A percentile compares a stretch with the other conserved stretches of the same genome.
Evolutionary conservation across 1,140 invertebrate genomes (phyloP).

Genomic region (Zaprionus kolodkinae): DNA sequence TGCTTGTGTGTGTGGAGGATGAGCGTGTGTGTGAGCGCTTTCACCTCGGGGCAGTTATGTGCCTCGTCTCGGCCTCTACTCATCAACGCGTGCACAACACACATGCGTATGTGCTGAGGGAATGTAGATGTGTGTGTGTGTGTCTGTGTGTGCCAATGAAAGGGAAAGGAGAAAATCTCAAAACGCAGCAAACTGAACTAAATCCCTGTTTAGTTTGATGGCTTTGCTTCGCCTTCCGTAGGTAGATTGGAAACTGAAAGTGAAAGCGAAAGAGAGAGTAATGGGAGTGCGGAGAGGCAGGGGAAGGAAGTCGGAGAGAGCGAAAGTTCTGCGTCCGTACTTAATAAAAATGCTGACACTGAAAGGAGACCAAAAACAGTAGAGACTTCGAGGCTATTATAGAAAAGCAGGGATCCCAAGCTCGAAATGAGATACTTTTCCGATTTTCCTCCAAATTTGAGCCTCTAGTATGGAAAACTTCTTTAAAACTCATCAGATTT

Average conservation of each 20-base stretch:
- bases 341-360: slow-evolving; percentile 52
- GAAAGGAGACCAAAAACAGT: not conserved
- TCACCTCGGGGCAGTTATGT: slow-evolving; percentile 37
- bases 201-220: slow-evolving; percentile 72
- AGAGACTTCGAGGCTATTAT: not conserved
- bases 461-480: too few relatives aligned
- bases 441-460: too few relatives aligned
- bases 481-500: too few relatives aligned
- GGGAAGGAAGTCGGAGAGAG: not conserved
- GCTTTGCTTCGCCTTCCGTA: slow-evolving; percentile 39
- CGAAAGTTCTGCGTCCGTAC: slow-evolving; percentile 39
- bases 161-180: slow-evolving; percentile 61
- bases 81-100: slow-evolving; percentile 36
- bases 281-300: not conserved
- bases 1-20: slow-evolving; percentile 4
- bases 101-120: slow-evolving; percentile 5
- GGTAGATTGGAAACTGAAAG: slow-evolving; percentile 53
- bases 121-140: slow-evolving; percentile 27
- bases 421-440: not conserved
- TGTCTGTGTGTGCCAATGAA: slow-evolving; percentile 67
- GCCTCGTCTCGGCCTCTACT: slow-evolving; percentile 20
- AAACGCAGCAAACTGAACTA: slow-evolving; percentile 74
- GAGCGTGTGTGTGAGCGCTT: slow-evolving; percentile 24
- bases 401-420: not conserved
- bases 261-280: slow-evolving; percentile 8